These are phyloP conservation scores for Exocentrus adspersus DNA, from an alignment of 2,888 invertebrate genomes.

Conservation along the genomic window DNA sequence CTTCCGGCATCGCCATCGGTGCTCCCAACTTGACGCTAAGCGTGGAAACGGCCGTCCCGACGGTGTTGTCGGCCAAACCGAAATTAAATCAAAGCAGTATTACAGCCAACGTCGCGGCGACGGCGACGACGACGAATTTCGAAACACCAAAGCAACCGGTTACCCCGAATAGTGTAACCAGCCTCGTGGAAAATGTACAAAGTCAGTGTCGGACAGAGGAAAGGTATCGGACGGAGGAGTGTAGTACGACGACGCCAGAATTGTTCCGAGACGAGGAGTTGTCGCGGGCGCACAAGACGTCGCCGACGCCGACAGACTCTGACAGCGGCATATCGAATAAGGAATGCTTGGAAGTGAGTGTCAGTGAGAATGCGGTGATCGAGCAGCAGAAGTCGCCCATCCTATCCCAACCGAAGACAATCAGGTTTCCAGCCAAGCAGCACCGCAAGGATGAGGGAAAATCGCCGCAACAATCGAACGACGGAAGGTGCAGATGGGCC, in stretches of 20 bases:
- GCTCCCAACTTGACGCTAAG: conserved; percentile 43
- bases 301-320: conserved; percentile 56
- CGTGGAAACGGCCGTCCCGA: conserved; percentile 61
- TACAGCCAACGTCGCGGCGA: conserved; percentile 29
- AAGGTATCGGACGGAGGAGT: conserved; percentile 42
- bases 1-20: conserved; percentile 8
- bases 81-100: conserved; percentile 45
- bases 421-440: conserved; percentile 78
- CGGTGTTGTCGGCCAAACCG: conserved; percentile 58
- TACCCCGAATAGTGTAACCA: conserved; percentile 33
- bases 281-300: conserved; percentile 31
- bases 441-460: conserved; percentile 57
- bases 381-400: conserved; percentile 76
- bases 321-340: conserved; percentile 58
- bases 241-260: conserved; percentile 42
- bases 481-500: conserved; percentile 79
- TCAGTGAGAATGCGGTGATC: conserved; percentile 50
- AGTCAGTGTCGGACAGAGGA: conserved; percentile 39
- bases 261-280: conserved; percentile 39
- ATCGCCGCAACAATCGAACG: conserved; percentile 56
- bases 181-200: conserved; percentile 42
- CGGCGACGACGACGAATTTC: conserved; percentile 36
- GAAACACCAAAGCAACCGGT: conserved; percentile 40
- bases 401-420: conserved; percentile 82
- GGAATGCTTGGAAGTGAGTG: conserved; percentile 56